Evolutionary conservation across 2,797 vertebrate genomes (phyloP).

Genomic region (Odontamblyopus rebecca): DNA sequence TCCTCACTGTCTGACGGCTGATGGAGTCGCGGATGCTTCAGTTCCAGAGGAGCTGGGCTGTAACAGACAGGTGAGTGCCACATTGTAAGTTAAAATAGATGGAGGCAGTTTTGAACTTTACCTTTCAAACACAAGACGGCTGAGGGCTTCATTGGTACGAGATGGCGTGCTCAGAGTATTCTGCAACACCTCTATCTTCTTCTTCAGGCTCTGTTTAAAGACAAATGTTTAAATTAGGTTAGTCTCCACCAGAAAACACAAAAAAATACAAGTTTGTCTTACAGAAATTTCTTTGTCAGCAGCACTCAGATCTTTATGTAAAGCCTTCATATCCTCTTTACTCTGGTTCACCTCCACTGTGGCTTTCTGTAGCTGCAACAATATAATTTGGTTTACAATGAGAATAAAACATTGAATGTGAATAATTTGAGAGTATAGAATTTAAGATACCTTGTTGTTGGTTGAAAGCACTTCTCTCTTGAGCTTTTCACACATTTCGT

Average conservation of each 20-base stretch:
- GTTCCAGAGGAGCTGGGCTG: slow-evolving; percentile 86
- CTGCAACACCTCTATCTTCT: slow-evolving; percentile 91
- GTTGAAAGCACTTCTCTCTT: slow-evolving; percentile 87
- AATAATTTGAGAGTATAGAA: not conserved
- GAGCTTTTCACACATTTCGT: slow-evolving; percentile 88
- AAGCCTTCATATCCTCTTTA: slow-evolving; percentile 83
- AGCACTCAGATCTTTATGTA: slow-evolving; percentile 86
- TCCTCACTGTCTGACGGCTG: slow-evolving; percentile 73
- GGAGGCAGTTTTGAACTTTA: slow-evolving; percentile 37
- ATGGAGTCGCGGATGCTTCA: slow-evolving; percentile 81
- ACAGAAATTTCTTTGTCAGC: slow-evolving; percentile 92
- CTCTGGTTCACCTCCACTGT: slow-evolving; percentile 75
- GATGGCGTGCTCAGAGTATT: slow-evolving; percentile 89
- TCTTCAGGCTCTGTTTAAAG: slow-evolving; percentile 86
- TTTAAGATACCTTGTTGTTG: slow-evolving; percentile 83
- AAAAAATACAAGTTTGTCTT: slow-evolving; percentile 27
- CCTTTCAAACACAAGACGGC: slow-evolving; percentile 90
- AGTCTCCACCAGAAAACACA: not conserved
- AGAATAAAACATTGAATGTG: not conserved
- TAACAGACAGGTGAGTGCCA: slow-evolving; percentile 15
- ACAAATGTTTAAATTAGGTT: not conserved
- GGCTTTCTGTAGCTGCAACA: slow-evolving; percentile 82
- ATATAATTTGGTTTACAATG: not conserved
- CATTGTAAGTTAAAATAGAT: too few relatives aligned
- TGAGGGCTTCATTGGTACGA: slow-evolving; percentile 84